phyloP scores from a whole-genome alignment of 2,797 vertebrate genomes.

The Accipiter superciliosus region DNA sequence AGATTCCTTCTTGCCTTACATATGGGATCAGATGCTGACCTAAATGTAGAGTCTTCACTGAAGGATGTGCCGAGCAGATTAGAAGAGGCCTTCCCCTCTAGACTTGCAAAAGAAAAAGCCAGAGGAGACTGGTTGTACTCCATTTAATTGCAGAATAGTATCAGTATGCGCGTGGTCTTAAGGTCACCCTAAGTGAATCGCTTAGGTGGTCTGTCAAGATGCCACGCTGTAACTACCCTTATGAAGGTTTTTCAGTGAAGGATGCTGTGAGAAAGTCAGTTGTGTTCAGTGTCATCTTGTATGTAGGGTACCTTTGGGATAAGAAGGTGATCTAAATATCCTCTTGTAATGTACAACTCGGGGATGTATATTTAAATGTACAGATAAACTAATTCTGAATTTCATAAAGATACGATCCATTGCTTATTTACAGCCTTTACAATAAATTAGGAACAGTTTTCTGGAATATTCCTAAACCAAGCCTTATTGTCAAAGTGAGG shows the following conservation, averaged over 20 bases:
- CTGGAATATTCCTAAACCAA: too few species aligned
- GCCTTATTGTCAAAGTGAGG: background rate
- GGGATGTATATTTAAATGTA: background rate
- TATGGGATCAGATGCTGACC: background rate
- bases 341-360: background rate
- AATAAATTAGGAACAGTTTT: background rate
- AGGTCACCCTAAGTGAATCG: background rate
- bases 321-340: background rate
- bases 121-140: fast-evolving
- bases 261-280: background rate
- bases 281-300: background rate
- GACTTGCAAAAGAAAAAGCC: background rate
- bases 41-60: background rate
- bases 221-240: fast-evolving
- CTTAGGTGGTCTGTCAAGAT: background rate
- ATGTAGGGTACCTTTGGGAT: background rate
- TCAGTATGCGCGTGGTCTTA: background rate
- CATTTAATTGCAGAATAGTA: background rate
- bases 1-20: background rate
- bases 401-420: background rate
- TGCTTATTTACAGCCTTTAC: background rate
- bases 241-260: background rate
- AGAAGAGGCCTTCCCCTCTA: background rate
- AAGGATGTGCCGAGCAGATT: background rate
- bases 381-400: background rate